Percentiles rank a stretch among this genome's conserved stretches.
Conservation (phyloP, 2,797 vertebrate genomes). For the Ceyx erithaca region DNA sequence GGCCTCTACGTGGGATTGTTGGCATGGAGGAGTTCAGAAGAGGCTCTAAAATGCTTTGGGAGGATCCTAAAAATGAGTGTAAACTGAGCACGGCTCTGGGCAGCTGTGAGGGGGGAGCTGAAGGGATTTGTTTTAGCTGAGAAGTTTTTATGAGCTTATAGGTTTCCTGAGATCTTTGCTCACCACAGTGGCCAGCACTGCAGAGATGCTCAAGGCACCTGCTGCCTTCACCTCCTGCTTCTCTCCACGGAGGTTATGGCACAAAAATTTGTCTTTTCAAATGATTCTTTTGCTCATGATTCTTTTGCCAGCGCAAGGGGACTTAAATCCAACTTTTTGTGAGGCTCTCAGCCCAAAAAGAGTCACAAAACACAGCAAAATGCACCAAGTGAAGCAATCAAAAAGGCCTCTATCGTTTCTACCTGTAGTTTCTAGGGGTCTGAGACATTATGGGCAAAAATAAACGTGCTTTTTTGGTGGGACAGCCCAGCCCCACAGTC, state of each 20-base stretch:
- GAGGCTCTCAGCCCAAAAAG: not conserved
- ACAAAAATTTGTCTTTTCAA: not conserved
- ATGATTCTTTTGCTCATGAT: not conserved
- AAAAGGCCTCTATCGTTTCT: not conserved
- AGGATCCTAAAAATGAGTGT: not conserved
- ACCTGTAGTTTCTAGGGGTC: not conserved
- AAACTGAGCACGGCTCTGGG: not conserved
- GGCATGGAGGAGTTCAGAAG: not conserved
- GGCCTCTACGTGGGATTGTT: not conserved
- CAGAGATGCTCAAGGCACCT: not conserved
- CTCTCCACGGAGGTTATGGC: not conserved
- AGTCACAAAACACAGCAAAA: not conserved
- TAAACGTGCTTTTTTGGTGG: not conserved
- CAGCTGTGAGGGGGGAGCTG: not conserved
- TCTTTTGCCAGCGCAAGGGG: not conserved
- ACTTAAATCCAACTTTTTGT: not conserved
- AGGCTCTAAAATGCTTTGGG: not conserved
- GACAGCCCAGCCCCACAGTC: not conserved
- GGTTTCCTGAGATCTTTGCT: not conserved
- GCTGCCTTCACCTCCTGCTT: not conserved
- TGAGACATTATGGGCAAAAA: not conserved
- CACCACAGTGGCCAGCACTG: accelerated
- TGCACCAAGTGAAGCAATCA: not conserved
- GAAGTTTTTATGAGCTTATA: not conserved
- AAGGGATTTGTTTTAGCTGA: not conserved